Base-by-base conservation (phyloP, 2,113 vertebrate species). In the Nymphicus hollandicus region DNA sequence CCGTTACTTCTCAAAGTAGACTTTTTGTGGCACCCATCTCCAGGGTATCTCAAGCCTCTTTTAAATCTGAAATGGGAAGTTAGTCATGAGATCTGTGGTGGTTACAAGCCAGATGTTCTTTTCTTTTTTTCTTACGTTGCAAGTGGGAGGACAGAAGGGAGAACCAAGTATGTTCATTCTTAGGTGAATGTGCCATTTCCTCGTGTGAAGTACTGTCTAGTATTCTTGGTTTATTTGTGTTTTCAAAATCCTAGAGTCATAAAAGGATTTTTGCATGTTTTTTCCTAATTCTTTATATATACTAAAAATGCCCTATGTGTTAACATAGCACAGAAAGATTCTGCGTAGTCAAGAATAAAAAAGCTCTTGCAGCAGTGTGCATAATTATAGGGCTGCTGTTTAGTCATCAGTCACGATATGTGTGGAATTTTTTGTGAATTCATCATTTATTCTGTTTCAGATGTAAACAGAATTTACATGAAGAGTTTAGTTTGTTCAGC, bases 41-140 rank as follows among this genome's bases (percentile, higher is more conserved):
- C 69, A 91, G 91, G 86, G 33, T 88, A 63, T 89, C 77, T 88
- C 64, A 92, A 4, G 37, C 56, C 55, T 79, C 35, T 82, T 87
- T 79, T 91, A 72, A 69, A 94, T 83, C 77, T 87, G 80, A 97
- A 96, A 93, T 93, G 39, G 92, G 96, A 97, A 97, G 88, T 95
- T 92, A 82, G 90, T 93, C 92, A 96, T 84, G 72, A 87, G 94
- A 66, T 96, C 81, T 66, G 58, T 55, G 85, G 70, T 91, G 58
- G 84, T 93, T 91, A 63, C 49, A 71, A 58, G 23, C 90, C 92
- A 89, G 95, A 91, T 95, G 88, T 93, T 95, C 4, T 73, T 58
- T 74, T 81, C 60, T 64, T 10, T 24, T 52, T 37, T 33, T 60
- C n/a, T 86, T 80, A 25, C 79, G 80, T 73, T 69, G 64, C 76